Evolutionary conservation across 2,113 vertebrate genomes (phyloP).

Genomic region (Actinemys pallida): DNA sequence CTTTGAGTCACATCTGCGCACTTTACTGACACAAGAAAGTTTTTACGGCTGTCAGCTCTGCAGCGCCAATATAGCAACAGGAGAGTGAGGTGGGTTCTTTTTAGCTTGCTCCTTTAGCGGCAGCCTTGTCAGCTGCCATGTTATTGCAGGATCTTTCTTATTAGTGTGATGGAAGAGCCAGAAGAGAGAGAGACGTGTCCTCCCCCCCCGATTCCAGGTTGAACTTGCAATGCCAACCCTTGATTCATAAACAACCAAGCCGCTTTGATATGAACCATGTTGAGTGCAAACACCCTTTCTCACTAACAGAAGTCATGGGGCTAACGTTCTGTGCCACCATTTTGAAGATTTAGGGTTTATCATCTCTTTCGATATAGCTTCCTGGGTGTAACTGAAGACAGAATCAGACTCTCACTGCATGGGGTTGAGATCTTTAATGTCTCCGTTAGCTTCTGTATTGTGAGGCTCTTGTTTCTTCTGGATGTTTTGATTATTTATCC

Average conservation of each 20-base stretch:
- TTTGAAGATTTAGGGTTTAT: background rate
- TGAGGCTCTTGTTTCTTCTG: background rate
- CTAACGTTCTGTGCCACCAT: background rate
- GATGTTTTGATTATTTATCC: background rate
- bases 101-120: background rate
- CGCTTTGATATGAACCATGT: background rate
- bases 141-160: accelerated
- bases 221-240: accelerated
- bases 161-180: background rate
- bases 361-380: background rate
- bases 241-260: background rate
- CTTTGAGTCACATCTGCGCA: background rate
- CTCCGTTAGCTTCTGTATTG: background rate
- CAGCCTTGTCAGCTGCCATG: background rate
- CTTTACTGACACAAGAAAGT: background rate
- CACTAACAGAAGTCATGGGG: background rate
- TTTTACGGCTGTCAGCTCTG: background rate
- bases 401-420: background rate
- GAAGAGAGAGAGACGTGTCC: background rate
- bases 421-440: background rate
- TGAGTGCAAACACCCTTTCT: background rate
- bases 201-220: background rate
- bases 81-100: background rate
- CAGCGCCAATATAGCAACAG: accelerated
- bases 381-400: background rate